Conservation (phyloP, 1,140 invertebrate genomes). For the Prorops nasuta region DNA sequence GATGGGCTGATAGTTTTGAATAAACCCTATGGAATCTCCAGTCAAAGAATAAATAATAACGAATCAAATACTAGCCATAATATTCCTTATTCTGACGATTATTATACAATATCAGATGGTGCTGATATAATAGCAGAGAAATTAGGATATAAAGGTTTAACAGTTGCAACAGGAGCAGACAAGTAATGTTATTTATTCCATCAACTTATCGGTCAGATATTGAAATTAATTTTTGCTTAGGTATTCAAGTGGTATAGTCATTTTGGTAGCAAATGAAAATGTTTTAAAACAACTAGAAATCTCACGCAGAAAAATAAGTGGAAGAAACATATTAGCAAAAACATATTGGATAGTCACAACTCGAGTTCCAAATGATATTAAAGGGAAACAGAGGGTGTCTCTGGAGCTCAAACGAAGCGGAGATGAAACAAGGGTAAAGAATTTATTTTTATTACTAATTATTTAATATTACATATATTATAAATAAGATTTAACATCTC, state of each 20-base stretch:
- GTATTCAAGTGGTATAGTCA: slow-evolving; percentile 34
- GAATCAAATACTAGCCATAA: neutral
- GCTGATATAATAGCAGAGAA: slow-evolving; percentile 32
- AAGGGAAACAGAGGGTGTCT: slow-evolving; percentile 15
- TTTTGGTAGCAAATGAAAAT: slow-evolving; percentile 26
- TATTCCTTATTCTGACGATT: slow-evolving; percentile 16
- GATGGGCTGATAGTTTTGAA: slow-evolving; percentile 50
- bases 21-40: slow-evolving; percentile 51
- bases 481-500: slow-evolving; percentile 16
- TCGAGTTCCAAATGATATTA: slow-evolving; percentile 26
- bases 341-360: slow-evolving; percentile 42
- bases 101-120: slow-evolving; percentile 37
- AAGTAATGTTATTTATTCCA: slow-evolving; percentile 30
- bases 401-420: slow-evolving; percentile 25
- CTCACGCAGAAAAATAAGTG: slow-evolving; percentile 7
- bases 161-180: slow-evolving; percentile 37
- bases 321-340: slow-evolving; percentile 11
- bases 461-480: slow-evolving; percentile 4
- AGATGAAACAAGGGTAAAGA: neutral
- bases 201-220: neutral
- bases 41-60: neutral
- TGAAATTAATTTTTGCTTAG: slow-evolving; percentile 15
- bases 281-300: slow-evolving; percentile 12
- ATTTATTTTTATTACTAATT: slow-evolving; percentile 2
- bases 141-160: slow-evolving; percentile 33